Percentiles rank a stretch among this genome's conserved stretches.
These are phyloP conservation scores for Naja naja DNA, from an alignment of 2,113 vertebrate species.

Conservation along the genomic window DNA sequence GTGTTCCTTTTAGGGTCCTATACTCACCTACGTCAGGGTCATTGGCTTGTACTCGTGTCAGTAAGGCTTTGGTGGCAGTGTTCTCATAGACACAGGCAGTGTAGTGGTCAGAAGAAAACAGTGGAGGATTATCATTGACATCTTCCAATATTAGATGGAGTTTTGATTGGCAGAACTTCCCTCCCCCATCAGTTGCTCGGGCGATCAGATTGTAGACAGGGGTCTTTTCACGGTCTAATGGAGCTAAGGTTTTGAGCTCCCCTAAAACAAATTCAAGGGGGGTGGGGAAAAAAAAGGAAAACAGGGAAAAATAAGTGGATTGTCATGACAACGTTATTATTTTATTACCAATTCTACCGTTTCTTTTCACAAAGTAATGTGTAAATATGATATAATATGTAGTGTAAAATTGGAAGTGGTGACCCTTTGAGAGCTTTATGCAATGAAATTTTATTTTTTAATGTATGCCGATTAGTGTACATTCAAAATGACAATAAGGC, in stretches of 20 bases:
- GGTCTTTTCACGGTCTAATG: constrained; percentile 84
- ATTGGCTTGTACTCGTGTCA: constrained; percentile 90
- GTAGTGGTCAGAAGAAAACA: constrained; percentile 84
- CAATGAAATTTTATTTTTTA: no score
- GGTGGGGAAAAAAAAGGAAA: not conserved
- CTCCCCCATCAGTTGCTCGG: constrained; percentile 88
- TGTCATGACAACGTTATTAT: not conserved
- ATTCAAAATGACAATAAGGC: no score
- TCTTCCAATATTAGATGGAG: constrained; percentile 84
- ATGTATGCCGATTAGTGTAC: no score
- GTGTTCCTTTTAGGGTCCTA: accelerated
- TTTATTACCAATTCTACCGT: not conserved
- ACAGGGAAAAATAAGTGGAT: not conserved
- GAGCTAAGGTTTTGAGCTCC: constrained; percentile 82
- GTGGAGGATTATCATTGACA: constrained; percentile 92
- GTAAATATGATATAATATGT: no score
- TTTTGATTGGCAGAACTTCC: constrained; percentile 83
- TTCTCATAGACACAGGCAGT: constrained; percentile 89
- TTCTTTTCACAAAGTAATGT: not conserved
- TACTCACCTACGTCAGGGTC: constrained; percentile 91
- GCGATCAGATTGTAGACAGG: constrained; percentile 81
- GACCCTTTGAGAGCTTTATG: no score
- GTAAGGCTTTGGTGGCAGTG: constrained; percentile 86
- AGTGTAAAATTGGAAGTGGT: no score
- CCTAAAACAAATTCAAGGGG: constrained; percentile 72